These are phyloP conservation scores for Dolomedes plantarius DNA, from an alignment of 2,888 invertebrate genomes.

Conservation along the genomic window DNA sequence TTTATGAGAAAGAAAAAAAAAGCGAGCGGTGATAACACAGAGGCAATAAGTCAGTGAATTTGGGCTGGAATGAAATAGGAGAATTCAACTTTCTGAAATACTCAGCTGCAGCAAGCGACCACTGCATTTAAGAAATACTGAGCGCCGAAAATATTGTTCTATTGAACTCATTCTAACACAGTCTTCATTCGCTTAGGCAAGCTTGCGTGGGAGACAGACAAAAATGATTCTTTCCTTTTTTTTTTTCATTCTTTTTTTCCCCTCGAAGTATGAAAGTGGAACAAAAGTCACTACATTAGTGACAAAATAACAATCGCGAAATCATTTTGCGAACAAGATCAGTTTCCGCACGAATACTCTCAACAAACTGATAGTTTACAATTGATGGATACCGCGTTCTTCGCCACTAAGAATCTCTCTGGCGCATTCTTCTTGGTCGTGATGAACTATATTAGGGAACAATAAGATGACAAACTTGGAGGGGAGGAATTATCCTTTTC, in stretches of 20 bases:
- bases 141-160: too few relatives aligned
- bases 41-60: too few relatives aligned
- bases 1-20: too few relatives aligned
- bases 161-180: too few relatives aligned
- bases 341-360: neutral
- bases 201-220: neutral
- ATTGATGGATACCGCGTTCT: neutral
- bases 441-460: neutral
- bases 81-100: too few relatives aligned
- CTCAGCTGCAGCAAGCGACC: too few relatives aligned
- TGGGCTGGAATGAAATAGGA: too few relatives aligned
- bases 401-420: neutral
- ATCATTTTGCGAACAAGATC: neutral
- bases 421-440: neutral
- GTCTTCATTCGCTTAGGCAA: too few relatives aligned
- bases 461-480: neutral
- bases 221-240: neutral
- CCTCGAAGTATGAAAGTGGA: neutral
- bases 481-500: too few relatives aligned
- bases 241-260: too few relatives aligned
- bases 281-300: neutral
- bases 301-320: neutral
- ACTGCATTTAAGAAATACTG: too few relatives aligned
- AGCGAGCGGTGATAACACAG: too few relatives aligned
- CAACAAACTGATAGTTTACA: neutral